These are phyloP conservation scores for Talpa occidentalis DNA, from an alignment of 2,113 vertebrate genomes.

Conservation along the genomic window DNA sequence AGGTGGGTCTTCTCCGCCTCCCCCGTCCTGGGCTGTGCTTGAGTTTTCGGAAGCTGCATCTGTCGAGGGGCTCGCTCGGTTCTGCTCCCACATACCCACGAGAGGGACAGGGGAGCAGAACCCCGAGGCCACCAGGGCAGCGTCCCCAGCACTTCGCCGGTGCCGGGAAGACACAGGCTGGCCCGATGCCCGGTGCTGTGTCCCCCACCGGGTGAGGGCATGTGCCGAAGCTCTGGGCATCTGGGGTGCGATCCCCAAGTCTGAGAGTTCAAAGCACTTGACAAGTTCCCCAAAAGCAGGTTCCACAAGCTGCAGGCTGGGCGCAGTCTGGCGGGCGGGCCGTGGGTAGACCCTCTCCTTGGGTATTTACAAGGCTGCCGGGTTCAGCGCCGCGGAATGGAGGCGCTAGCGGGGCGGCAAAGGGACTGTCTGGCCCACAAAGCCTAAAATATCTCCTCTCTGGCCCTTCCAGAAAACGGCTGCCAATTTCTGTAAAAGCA, in stretches of 20 bases:
- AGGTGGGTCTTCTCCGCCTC: background rate
- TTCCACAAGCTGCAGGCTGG: background rate
- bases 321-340: accelerated
- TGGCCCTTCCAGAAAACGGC: background rate
- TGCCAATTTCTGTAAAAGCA: background rate
- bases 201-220: too few relatives aligned
- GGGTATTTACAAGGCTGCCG: too few relatives aligned
- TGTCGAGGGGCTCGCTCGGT: background rate
- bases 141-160: background rate
- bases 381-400: accelerated
- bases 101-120: accelerated
- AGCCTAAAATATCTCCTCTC: background rate
- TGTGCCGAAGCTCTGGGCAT: background rate
- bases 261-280: background rate
- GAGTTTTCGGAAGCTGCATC: background rate
- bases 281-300: accelerated
- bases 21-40: accelerated
- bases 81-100: background rate
- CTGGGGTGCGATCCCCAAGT: background rate
- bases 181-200: background rate
- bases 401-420: background rate
- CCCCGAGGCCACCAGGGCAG: accelerated
- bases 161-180: accelerated
- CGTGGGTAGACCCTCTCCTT: too few relatives aligned
- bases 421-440: background rate